Evolutionary conservation across 2,113 vertebrate species (phyloP).

Genomic region (Tonatia bakeri): DNA sequence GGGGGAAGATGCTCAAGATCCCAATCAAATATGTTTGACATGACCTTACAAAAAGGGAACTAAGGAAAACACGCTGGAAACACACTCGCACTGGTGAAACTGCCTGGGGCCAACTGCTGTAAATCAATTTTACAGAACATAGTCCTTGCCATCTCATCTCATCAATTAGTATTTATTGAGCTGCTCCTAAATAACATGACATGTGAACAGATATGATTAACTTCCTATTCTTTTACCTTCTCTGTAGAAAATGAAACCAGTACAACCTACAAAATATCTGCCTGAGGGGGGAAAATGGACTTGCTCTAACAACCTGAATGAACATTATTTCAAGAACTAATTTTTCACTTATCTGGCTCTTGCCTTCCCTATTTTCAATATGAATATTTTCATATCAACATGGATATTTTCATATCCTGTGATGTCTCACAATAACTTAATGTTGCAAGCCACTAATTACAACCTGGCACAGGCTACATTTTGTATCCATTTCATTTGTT

Average conservation of each 20-base stretch:
- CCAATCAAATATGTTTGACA: not conserved
- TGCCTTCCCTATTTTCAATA: conserved; percentile 31
- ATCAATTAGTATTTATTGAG: conserved; percentile 64
- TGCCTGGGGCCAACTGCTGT: not conserved
- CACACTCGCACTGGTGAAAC: not conserved
- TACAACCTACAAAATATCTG: conserved; percentile 48
- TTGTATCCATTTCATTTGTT: not conserved
- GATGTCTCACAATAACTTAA: conserved; percentile 32
- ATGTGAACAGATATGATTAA: conserved; percentile 51
- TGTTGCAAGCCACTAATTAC: not conserved
- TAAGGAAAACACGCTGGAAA: conserved; percentile 18
- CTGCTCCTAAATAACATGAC: conserved; percentile 13
- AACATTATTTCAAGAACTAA: too few species aligned
- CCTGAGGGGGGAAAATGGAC: not conserved
- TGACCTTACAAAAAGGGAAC: conserved; percentile 12
- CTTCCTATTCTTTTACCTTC: conserved; percentile 12
- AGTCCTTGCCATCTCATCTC: not conserved
- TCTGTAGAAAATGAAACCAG: conserved; percentile 37
- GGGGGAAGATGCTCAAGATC: not conserved
- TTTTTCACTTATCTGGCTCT: conserved; percentile 56
- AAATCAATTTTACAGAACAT: conserved; percentile 13
- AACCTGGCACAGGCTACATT: not conserved
- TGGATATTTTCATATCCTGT: not conserved
- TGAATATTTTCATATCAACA: too few species aligned
- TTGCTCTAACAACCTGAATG: too few species aligned